phyloP scores from a whole-genome alignment of 1,140 invertebrate genomes.

The Zaprionus nigranus region DNA sequence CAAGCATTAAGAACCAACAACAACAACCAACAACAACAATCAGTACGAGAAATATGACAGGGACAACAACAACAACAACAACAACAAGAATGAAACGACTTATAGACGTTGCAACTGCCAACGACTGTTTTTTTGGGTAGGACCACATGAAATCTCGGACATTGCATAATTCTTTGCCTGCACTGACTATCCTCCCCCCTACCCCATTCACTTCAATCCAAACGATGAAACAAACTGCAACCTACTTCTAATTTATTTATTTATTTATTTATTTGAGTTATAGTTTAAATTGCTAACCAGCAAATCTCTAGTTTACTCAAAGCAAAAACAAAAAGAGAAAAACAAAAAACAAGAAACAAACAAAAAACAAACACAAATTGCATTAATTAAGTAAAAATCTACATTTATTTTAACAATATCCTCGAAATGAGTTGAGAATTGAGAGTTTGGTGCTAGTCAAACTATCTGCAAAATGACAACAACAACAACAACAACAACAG shows the following conservation, averaged over 20 bases:
- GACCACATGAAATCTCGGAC: constrained; percentile 59
- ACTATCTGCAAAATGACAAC: constrained; percentile 76
- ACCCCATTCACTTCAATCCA: constrained; percentile 22
- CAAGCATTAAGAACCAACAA: constrained; percentile 70
- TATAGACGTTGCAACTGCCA: constrained; percentile 47
- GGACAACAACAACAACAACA: constrained; percentile 48
- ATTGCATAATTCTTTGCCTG: constrained; percentile 71
- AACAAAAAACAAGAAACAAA: constrained; percentile 22
- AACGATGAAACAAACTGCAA: constrained; percentile 38
- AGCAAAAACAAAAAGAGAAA: constrained; percentile 10
- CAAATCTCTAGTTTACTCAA: constrained; percentile 30
- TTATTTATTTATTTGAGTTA: constrained; percentile 58
- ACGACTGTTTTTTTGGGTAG: constrained; percentile 58
- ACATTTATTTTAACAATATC: constrained; percentile 57
- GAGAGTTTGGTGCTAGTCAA: constrained; percentile 84
- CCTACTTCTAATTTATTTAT: constrained; percentile 70
- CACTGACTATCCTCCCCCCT: constrained; percentile 59
- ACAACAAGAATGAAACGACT: constrained; percentile 44
- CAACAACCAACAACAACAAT: constrained; percentile 31
- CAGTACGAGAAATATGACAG: constrained; percentile 38
- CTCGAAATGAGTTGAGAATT: constrained; percentile 56
- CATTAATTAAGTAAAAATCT: constrained; percentile 60
- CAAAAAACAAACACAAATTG: constrained; percentile 45
- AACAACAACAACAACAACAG: constrained; percentile 29
- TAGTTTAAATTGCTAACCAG: constrained; percentile 29